Conservation (phyloP, 2,888 invertebrate species). For the Dynastes hyllus region DNA sequence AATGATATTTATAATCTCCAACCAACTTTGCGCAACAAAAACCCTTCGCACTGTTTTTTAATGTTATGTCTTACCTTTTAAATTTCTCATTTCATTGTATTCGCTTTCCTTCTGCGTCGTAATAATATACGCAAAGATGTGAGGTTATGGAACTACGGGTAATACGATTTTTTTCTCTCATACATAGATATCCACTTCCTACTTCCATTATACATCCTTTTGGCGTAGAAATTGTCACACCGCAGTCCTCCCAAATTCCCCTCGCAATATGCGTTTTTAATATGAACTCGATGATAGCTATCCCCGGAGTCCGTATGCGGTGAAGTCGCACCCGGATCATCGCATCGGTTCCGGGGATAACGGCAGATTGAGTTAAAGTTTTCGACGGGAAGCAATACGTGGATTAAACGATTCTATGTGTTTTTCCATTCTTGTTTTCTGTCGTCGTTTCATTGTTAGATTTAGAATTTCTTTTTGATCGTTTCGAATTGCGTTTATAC, state of each 20-base stretch:
- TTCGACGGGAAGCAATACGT: slow-evolving; percentile 3
- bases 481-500: no score
- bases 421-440: neutral
- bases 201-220: slow-evolving; percentile 26
- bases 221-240: slow-evolving; percentile 30
- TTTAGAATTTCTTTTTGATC: neutral
- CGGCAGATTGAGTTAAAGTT: slow-evolving; percentile 22
- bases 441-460: neutral
- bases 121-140: no score
- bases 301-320: slow-evolving; percentile 41
- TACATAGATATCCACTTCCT: neutral
- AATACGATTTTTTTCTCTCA: slow-evolving; percentile 7
- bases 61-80: no score
- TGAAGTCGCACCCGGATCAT: neutral
- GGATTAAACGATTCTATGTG: slow-evolving; percentile 9
- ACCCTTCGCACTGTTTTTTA: no score
- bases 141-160: neutral
- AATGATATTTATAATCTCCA: no score
- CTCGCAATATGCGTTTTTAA: slow-evolving; percentile 52
- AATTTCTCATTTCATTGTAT: neutral
- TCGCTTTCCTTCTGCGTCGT: neutral
- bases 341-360: slow-evolving; percentile 22
- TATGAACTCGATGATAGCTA: slow-evolving; percentile 49
- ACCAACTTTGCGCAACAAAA: no score
- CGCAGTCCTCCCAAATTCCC: slow-evolving; percentile 46